Evolutionary conservation across 2,888 invertebrate species (phyloP).

Genomic region (Theretra japonica): DNA sequence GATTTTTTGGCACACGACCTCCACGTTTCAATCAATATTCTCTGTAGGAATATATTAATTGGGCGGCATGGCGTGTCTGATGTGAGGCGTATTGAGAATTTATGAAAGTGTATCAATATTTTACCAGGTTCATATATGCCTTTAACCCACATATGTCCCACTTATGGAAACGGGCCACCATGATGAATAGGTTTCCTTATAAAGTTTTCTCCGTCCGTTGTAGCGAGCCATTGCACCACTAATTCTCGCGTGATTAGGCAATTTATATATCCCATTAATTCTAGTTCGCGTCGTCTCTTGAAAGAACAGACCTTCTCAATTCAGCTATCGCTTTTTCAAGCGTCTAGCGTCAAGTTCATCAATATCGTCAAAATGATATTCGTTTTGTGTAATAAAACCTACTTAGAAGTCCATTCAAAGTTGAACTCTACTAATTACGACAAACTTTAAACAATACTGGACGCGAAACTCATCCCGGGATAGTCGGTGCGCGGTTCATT

Average conservation of each 20-base stretch:
- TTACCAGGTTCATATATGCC: not conserved
- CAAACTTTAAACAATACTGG: constrained; percentile 84
- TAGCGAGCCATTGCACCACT: too few relatives aligned
- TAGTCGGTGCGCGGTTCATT: constrained; percentile 77
- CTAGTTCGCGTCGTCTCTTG: too few relatives aligned
- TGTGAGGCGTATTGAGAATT: not conserved
- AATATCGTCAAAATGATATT: constrained; percentile 42
- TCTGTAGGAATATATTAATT: constrained; percentile 4
- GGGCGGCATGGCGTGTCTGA: not conserved
- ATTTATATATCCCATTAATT: too few relatives aligned
- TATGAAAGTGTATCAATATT: not conserved
- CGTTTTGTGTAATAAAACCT: constrained; percentile 70
- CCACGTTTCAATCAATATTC: constrained; percentile 5
- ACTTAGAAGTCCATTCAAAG: constrained; percentile 75
- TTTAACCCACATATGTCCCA: not conserved
- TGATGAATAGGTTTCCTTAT: too few relatives aligned
- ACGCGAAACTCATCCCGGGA: constrained; percentile 81
- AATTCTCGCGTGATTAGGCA: too few relatives aligned
- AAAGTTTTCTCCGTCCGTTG: too few relatives aligned
- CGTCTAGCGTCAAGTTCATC: not conserved
- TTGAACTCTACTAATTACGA: constrained; percentile 82
- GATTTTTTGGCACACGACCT: not conserved
- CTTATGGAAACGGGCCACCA: too few relatives aligned
- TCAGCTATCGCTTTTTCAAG: too few relatives aligned
- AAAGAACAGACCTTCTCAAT: too few relatives aligned